These are phyloP conservation scores for Rhinichthys klamathensis DNA, from an alignment of 2,113 vertebrate genomes.

Conservation along the genomic window DNA sequence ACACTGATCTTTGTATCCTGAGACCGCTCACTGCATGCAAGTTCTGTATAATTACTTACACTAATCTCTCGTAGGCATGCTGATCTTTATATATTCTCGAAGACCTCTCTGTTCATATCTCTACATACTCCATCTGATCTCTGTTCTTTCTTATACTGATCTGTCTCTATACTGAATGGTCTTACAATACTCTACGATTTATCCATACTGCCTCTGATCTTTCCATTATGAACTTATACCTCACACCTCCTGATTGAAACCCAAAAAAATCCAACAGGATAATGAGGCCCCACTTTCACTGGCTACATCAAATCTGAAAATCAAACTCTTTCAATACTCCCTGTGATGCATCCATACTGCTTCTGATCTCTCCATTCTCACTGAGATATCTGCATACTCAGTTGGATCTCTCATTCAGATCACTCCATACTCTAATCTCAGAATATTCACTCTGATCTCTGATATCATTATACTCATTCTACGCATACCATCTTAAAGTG, in stretches of 20 bases:
- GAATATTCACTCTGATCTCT: background rate
- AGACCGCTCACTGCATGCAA: conserved; percentile 20
- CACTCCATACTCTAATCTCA: background rate
- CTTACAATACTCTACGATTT: background rate
- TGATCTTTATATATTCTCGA: conserved; percentile 12
- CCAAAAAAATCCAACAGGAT: background rate
- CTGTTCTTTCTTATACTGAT: background rate
- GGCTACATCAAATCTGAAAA: background rate
- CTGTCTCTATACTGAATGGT: background rate
- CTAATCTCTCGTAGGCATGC: conserved; percentile 28
- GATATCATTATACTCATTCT: no score
- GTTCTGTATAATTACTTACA: conserved; percentile 34
- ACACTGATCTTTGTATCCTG: conserved; percentile 37
- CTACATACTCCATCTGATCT: background rate
- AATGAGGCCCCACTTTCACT: background rate
- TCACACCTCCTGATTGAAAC: background rate
- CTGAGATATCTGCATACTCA: background rate
- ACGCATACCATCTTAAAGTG: no score
- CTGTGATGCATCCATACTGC: background rate
- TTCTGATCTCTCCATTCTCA: background rate
- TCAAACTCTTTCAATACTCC: background rate
- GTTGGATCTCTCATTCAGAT: background rate
- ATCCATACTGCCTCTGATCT: background rate
- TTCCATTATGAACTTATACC: background rate
- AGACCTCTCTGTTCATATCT: conserved; percentile 16